Conservation (phyloP, 2,113 vertebrate species). For the Catharus fuscescens region DNA sequence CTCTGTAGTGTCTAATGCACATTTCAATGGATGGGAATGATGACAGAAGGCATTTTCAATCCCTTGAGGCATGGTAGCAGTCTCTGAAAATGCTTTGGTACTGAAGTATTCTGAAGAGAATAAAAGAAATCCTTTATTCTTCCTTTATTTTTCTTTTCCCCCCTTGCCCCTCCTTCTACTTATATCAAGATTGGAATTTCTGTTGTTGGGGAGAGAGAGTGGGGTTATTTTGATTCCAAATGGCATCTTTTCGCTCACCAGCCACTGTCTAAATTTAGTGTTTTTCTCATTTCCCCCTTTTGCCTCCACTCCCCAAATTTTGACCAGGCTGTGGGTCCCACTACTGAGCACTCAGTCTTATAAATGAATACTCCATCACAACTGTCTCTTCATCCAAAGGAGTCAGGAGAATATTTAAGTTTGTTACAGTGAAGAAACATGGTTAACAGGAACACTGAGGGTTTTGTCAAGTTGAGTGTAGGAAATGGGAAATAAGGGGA, state of each 20-base stretch:
- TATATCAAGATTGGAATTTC: neutral
- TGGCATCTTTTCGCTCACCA: fast-evolving
- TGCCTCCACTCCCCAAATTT: neutral
- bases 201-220: fast-evolving
- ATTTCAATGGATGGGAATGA: slow-evolving; percentile 40
- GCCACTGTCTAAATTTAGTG: fast-evolving
- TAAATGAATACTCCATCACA: neutral
- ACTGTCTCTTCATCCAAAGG: neutral
- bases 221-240: neutral
- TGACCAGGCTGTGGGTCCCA: neutral
- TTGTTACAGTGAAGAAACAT: neutral
- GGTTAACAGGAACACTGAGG: neutral
- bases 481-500: neutral
- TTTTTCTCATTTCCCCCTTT: neutral
- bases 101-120: slow-evolving; percentile 11
- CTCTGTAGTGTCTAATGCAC: slow-evolving; percentile 50
- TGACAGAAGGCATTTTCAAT: slow-evolving; percentile 53
- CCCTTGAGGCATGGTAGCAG: slow-evolving; percentile 16
- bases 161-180: neutral
- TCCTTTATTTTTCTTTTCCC: neutral
- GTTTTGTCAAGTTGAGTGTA: neutral
- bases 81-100: slow-evolving; percentile 14
- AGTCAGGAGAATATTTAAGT: neutral
- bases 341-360: neutral
- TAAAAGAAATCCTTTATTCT: neutral